Percentiles rank a stretch among this genome's conserved stretches.
phyloP scores from a whole-genome alignment of 2,888 invertebrate species.

The Gymnoscelis rufifasciata region DNA sequence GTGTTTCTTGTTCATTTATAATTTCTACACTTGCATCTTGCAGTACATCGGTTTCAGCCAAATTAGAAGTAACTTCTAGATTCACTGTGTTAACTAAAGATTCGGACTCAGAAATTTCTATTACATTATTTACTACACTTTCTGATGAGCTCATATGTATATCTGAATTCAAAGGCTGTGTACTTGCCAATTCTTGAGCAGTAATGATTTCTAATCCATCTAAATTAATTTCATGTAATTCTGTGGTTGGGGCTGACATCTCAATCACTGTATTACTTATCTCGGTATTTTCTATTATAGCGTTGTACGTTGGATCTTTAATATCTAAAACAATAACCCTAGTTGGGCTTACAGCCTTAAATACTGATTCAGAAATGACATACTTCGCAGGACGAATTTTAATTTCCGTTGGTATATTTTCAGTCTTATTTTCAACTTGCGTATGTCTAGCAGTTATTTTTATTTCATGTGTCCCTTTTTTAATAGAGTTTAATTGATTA shows the following conservation, averaged over 20 bases:
- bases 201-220: neutral
- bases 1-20: neutral
- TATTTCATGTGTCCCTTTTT: constrained; percentile 1
- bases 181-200: too few species aligned
- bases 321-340: constrained; percentile 44
- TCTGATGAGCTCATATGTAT: neutral
- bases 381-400: constrained; percentile 34
- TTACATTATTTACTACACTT: neutral
- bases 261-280: constrained; percentile 5
- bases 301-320: constrained; percentile 39
- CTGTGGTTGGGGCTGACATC: constrained; percentile 8
- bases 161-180: neutral
- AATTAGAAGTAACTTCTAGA: neutral
- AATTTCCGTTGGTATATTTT: constrained; percentile 12
- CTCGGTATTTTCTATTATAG: constrained; percentile 41
- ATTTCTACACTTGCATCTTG: neutral
- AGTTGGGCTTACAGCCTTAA: constrained; percentile 36
- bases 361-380: constrained; percentile 35
- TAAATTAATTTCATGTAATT: constrained; percentile 5
- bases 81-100: neutral
- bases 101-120: too few species aligned
- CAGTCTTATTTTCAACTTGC: neutral
- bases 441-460: constrained; percentile 2
- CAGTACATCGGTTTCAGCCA: neutral
- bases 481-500: constrained; percentile 29